phyloP scores from a whole-genome alignment of 2,888 invertebrate species.

The Athetis lepigone region DNA sequence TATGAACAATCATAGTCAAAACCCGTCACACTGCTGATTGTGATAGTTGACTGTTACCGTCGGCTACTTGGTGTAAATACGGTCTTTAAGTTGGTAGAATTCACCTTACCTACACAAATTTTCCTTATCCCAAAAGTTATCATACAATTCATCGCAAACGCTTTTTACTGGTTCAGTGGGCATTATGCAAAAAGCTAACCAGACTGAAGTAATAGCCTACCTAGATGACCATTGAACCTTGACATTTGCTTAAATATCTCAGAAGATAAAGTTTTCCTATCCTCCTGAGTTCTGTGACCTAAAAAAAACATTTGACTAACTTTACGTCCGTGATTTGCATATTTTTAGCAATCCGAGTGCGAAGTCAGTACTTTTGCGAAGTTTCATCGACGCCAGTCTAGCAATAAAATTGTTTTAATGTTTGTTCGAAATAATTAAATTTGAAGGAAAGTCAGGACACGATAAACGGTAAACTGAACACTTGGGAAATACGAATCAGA shows the following conservation, averaged over 20 bases:
- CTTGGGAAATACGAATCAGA: not conserved
- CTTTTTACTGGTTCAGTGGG: slow-evolving; percentile 8
- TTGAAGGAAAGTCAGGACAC: slow-evolving; percentile 5
- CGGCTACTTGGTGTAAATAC: no score
- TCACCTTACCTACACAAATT: no score
- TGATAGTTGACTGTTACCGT: no score
- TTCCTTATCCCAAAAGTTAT: not conserved
- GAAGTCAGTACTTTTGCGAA: slow-evolving; percentile 22
- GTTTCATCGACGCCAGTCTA: slow-evolving; percentile 56
- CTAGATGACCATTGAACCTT: slow-evolving; percentile 37
- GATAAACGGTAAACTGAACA: not conserved
- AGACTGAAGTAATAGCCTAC: slow-evolving; percentile 27
- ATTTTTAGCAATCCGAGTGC: slow-evolving; percentile 56
- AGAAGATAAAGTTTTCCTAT: slow-evolving; percentile 36
- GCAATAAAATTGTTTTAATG: slow-evolving; percentile 62
- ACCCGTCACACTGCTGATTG: no score
- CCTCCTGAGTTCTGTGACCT: slow-evolving; percentile 59
- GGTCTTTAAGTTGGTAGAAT: no score
- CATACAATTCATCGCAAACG: slow-evolving; percentile 3
- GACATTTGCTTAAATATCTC: slow-evolving; percentile 29
- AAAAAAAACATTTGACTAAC: slow-evolving; percentile 60
- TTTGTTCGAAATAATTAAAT: slow-evolving; percentile 37
- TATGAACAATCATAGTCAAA: no score
- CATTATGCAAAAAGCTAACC: slow-evolving; percentile 12
- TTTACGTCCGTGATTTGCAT: slow-evolving; percentile 73